phyloP scores from a whole-genome alignment of 1,140 invertebrate species.

The Elysia chlorotica region DNA sequence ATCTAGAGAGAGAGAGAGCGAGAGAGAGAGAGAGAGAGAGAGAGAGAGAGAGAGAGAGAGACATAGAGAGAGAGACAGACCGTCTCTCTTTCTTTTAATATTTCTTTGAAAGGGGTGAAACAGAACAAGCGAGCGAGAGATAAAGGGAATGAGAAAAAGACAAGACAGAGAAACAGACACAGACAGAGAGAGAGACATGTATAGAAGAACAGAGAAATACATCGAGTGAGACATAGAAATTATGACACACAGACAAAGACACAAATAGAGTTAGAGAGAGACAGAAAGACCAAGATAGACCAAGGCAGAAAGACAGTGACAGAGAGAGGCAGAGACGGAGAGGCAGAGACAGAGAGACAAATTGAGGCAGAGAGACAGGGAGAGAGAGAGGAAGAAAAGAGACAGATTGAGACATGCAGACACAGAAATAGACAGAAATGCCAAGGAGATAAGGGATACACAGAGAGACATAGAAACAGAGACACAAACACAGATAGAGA shows the following conservation, averaged over 20 bases:
- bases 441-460: neutral
- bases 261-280: conserved; percentile 21
- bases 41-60: neutral
- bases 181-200: conserved; percentile 19
- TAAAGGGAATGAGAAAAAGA: neutral
- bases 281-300: conserved; percentile 10
- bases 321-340: neutral
- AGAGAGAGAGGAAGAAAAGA: neutral
- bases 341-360: neutral
- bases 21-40: conserved; percentile 16
- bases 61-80: neutral
- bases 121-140: neutral
- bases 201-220: conserved; percentile 12
- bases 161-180: conserved; percentile 5
- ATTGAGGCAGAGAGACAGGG: neutral
- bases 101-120: neutral
- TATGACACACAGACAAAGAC: conserved; percentile 8
- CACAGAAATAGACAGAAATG: neutral
- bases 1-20: conserved; percentile 8
- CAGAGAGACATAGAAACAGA: neutral
- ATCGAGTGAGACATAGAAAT: conserved; percentile 7
- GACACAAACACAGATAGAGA: conserved; percentile 1
- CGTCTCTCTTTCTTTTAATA: too few species aligned
- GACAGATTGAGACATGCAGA: neutral
- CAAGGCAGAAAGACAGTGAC: neutral